These are phyloP conservation scores for Typhlichthys subterraneus DNA, from an alignment of 2,797 vertebrate species.

Conservation along the genomic window DNA sequence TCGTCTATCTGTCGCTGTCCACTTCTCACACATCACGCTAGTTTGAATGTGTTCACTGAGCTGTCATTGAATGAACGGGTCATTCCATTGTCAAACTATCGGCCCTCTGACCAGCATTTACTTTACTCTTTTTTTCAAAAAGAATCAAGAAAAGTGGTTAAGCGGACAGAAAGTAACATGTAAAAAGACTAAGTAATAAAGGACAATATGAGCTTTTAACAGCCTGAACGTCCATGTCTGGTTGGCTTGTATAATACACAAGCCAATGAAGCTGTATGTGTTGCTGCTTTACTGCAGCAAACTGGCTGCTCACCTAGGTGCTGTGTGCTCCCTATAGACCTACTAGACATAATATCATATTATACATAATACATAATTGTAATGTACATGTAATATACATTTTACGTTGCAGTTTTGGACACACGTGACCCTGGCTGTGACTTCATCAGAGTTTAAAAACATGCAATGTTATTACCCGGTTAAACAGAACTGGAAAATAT, in stretches of 20 bases:
- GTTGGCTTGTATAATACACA: background rate
- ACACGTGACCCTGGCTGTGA: no score
- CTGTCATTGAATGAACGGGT: constrained; percentile 40
- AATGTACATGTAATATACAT: no score
- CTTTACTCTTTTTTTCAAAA: background rate
- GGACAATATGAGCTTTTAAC: background rate
- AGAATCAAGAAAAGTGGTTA: no score
- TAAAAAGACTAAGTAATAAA: no score
- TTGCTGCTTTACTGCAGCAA: background rate
- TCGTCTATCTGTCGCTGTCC: no score
- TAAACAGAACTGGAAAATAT: no score
- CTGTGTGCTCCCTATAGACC: background rate
- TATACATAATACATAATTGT: background rate
- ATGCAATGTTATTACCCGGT: no score
- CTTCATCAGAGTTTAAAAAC: no score
- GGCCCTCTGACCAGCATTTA: constrained; percentile 19
- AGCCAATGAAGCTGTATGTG: background rate
- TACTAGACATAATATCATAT: background rate
- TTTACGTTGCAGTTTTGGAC: no score
- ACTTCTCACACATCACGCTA: constrained; percentile 35
- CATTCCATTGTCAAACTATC: constrained; percentile 36
- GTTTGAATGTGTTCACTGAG: constrained; percentile 43
- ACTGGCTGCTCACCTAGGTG: background rate
- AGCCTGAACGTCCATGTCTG: background rate
- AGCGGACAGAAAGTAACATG: no score